Evolutionary conservation across 1,140 invertebrate species (phyloP), one percentile per base, ranked within the genome.

Genomic region (Drosophila jambulina): DNA sequence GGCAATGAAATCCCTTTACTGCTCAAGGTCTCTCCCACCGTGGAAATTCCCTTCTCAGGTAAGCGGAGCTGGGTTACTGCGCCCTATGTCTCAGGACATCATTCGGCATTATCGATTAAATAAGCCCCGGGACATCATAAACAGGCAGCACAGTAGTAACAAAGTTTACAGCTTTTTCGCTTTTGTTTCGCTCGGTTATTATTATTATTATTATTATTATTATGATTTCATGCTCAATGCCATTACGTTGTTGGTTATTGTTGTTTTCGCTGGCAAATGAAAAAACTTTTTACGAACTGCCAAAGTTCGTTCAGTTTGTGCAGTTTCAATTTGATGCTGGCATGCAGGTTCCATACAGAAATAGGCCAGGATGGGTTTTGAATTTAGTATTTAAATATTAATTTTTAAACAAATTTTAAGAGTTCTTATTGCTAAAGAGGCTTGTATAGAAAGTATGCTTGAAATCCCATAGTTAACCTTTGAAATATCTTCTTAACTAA

Each of bases 1-100:
- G 84, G 71, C 71, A 87, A 70, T 87, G 83, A 87, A 86, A 87
- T 87, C 60, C 67, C 49, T 77, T 79, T 75, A 53, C 56, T n/a
- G 6, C 21, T 59, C 70, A 87, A 82, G 83, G 83, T 57, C 43
- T 38, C 3, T 59, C 43, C 8, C 4, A n/a, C 21, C 25, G 5
- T 23, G 4, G 34, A 63, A 67, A 64, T 78, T 63, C 48, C 65
- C 70, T 60, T 38, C 65, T 25, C 76, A 78, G 82, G 78, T 77
- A 70, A 70, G 23, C 29, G 46, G 25, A 45, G 64, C 32, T 36
- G 32, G 15, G 64, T 42, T 69, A 42, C 60, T 51, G 60, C 61
- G 48, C 65, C 65, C 53, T 65, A 69, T 69, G 65, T 49, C 48
- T 34, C 48, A 53, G 58, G 23, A 43, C 76, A 78, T 61, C 58